Percentiles rank a stretch among this genome's conserved stretches.
phyloP scores from a whole-genome alignment of 2,797 vertebrate species.

The Scomberomorus guttatus region DNA sequence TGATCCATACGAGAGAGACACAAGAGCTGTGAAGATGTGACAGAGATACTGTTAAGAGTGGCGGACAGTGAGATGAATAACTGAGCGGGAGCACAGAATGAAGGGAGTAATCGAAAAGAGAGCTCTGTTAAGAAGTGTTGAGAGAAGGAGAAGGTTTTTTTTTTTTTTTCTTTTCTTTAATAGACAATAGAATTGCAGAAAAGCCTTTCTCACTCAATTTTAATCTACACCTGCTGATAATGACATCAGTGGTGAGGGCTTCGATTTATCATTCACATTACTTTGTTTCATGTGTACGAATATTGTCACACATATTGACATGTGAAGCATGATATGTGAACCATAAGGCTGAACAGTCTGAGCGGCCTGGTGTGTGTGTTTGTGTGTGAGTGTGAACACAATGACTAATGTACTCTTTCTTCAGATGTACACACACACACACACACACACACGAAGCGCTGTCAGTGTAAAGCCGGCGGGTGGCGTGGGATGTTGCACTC shows the following conservation, averaged over 20 bases:
- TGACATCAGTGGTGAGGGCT: not conserved
- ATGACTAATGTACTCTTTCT: slow-evolving; percentile 45
- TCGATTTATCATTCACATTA: not conserved
- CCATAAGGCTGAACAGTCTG: not conserved
- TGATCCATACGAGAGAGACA: slow-evolving; percentile 4
- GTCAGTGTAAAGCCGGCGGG: slow-evolving; percentile 19
- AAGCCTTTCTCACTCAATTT: slow-evolving; percentile 17
- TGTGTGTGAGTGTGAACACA: slow-evolving; percentile 23
- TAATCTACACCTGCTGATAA: not conserved
- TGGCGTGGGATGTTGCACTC: slow-evolving; percentile 20
- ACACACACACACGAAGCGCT: not conserved
- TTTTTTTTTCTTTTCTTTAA: not conserved
- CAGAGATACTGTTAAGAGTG: slow-evolving; percentile 1
- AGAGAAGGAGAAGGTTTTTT: not conserved
- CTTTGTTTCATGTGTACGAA: not conserved
- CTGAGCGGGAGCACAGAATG: not conserved
- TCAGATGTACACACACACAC: slow-evolving; percentile 10
- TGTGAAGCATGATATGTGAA: slow-evolving; percentile 11
- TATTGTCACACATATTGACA: slow-evolving; percentile 26
- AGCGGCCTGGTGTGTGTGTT: not conserved
- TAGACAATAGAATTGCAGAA: slow-evolving; percentile 17
- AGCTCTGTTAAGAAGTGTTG: not conserved
- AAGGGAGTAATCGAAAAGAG: not conserved
- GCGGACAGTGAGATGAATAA: not conserved
- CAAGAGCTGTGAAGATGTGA: not conserved